phyloP scores from a whole-genome alignment of 2,888 invertebrate genomes.

The Trichogramma dendrolimi region DNA sequence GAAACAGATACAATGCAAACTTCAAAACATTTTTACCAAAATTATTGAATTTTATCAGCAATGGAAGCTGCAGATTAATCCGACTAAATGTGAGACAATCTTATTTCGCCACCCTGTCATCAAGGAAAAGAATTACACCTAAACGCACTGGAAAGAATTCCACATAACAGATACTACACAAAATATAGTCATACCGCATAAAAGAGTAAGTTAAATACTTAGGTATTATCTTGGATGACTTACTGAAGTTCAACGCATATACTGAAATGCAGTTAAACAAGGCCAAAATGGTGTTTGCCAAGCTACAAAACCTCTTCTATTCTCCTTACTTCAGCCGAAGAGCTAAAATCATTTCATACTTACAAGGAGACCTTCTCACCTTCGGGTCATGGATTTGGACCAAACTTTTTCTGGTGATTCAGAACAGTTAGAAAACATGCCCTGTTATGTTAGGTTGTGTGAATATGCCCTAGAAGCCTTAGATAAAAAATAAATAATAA shows the following conservation, averaged over 20 bases:
- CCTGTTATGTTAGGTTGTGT: too few relatives aligned
- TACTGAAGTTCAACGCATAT: constrained; percentile 21
- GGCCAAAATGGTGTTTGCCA: constrained; percentile 26
- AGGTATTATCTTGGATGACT: constrained; percentile 25
- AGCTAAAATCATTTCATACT: constrained; percentile 25
- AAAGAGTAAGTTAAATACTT: constrained; percentile 28
- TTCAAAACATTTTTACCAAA: constrained; percentile 16
- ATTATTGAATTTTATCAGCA: constrained; percentile 7
- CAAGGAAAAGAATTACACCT: neutral
- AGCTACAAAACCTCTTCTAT: constrained; percentile 23
- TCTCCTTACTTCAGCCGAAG: constrained; percentile 16
- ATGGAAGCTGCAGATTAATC: constrained; percentile 20
- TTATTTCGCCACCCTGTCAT: constrained; percentile 9
- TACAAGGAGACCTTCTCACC: too few relatives aligned
- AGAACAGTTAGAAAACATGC: too few relatives aligned
- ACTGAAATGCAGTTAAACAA: constrained; percentile 24
- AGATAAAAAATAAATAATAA: too few relatives aligned
- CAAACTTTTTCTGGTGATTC: too few relatives aligned
- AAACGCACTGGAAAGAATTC: constrained; percentile 7
- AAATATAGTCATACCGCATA: constrained; percentile 14
- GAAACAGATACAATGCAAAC: neutral
- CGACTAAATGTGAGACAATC: constrained; percentile 19
- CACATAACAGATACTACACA: neutral
- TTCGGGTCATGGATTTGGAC: too few relatives aligned
- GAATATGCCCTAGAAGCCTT: too few relatives aligned